phyloP scores from a whole-genome alignment of 2,113 vertebrate genomes.

The Carettochelys insculpta region DNA sequence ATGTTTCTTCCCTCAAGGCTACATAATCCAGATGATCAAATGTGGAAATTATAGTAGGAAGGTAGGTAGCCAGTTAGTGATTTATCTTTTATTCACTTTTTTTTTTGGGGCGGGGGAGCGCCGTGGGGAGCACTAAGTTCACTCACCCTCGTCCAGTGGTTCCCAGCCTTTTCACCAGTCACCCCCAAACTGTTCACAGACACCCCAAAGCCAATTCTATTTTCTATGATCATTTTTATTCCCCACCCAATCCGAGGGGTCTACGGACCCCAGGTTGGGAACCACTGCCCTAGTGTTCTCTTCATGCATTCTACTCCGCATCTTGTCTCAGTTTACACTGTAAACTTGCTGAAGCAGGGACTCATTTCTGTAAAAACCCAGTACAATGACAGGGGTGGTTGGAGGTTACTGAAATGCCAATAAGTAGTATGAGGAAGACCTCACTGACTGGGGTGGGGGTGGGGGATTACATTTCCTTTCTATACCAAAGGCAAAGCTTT shows the following conservation, averaged over 20 bases:
- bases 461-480: neutral
- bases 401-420: neutral
- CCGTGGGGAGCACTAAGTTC: too few species aligned
- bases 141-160: too few species aligned
- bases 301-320: neutral
- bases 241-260: too few species aligned
- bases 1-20: neutral
- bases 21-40: neutral
- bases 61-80: neutral
- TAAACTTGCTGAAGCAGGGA: neutral
- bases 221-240: too few species aligned
- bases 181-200: too few species aligned
- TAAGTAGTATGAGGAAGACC: neutral
- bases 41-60: neutral
- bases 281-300: too few species aligned
- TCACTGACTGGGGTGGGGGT: neutral
- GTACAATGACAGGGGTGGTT: neutral
- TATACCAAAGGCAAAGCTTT: neutral
- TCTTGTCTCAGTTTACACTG: neutral
- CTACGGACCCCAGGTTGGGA: too few species aligned
- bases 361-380: neutral
- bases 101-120: too few species aligned
- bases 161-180: too few species aligned
- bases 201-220: too few species aligned
- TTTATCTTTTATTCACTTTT: accelerated